These are phyloP conservation scores for Tortrix viridana DNA, from an alignment of 2,888 invertebrate genomes.

Conservation along the genomic window DNA sequence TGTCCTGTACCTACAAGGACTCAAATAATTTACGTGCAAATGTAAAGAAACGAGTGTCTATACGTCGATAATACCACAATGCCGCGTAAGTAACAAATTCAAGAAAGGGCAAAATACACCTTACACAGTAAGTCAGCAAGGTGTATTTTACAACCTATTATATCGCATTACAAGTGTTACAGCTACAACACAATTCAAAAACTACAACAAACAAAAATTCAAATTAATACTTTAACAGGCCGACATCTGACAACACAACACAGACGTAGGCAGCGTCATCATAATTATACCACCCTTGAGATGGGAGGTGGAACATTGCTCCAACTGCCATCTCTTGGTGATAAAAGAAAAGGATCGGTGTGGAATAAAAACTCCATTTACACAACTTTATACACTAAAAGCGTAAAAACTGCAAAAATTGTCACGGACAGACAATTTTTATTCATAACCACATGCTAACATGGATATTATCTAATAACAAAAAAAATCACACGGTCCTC, in stretches of 20 bases:
- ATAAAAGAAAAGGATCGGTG: background rate
- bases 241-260: background rate
- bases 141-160: too few species aligned
- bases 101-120: too few species aligned
- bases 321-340: background rate
- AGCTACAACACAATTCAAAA: conserved; percentile 29
- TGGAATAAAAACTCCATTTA: background rate
- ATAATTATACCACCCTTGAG: background rate
- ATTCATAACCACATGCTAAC: conserved; percentile 8
- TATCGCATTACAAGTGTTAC: conserved; percentile 15
- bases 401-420: background rate
- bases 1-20: too few species aligned
- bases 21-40: too few species aligned
- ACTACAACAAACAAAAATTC: conserved; percentile 33
- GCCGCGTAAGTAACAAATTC: too few species aligned
- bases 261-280: background rate
- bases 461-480: conserved; percentile 18
- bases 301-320: background rate
- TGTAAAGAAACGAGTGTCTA: too few species aligned
- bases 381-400: background rate
- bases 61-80: too few species aligned
- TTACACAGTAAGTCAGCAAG: too few species aligned
- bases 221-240: conserved; percentile 27
- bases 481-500: conserved; percentile 7
- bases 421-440: background rate